These are phyloP conservation scores for Muscicapa adusta DNA, from an alignment of 2,113 vertebrate species.

Conservation along the genomic window DNA sequence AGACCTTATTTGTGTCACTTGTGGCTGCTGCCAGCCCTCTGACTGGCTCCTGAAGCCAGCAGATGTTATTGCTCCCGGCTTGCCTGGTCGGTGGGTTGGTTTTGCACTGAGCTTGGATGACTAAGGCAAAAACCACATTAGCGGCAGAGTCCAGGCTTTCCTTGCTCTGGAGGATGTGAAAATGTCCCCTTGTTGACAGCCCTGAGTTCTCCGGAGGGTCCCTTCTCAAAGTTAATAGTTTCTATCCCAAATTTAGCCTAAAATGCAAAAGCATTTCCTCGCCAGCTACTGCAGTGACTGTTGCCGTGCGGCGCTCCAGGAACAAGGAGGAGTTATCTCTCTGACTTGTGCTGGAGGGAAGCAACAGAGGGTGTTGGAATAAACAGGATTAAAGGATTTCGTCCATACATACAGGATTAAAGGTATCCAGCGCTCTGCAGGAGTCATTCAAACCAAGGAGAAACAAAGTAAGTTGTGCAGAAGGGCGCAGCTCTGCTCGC, in stretches of 20 bases:
- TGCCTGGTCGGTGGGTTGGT: conserved; percentile 17
- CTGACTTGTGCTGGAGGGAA: background rate
- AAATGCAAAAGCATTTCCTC: background rate
- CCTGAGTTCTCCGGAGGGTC: background rate
- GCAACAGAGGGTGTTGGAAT: conserved; percentile 39
- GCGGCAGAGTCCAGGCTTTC: background rate
- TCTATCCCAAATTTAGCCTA: background rate
- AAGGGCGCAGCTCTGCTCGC: background rate
- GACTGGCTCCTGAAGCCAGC: background rate
- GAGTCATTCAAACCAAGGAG: conserved; percentile 29
- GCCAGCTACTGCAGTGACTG: background rate
- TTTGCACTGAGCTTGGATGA: conserved; percentile 49
- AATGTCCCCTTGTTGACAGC: background rate
- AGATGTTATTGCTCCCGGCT: conserved; percentile 8
- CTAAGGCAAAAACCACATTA: conserved; percentile 52
- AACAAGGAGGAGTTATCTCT: background rate
- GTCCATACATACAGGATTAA: conserved; percentile 11
- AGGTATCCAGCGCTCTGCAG: conserved; percentile 19
- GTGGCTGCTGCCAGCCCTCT: background rate
- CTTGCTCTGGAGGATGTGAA: background rate
- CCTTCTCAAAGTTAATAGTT: background rate
- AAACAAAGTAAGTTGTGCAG: background rate
- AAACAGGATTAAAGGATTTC: conserved; percentile 56
- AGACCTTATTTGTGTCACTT: background rate
- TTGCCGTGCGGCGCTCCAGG: background rate